Evolutionary conservation across 1,140 invertebrate species (phyloP).

Genomic region (Trypoxylus dichotomus): DNA sequence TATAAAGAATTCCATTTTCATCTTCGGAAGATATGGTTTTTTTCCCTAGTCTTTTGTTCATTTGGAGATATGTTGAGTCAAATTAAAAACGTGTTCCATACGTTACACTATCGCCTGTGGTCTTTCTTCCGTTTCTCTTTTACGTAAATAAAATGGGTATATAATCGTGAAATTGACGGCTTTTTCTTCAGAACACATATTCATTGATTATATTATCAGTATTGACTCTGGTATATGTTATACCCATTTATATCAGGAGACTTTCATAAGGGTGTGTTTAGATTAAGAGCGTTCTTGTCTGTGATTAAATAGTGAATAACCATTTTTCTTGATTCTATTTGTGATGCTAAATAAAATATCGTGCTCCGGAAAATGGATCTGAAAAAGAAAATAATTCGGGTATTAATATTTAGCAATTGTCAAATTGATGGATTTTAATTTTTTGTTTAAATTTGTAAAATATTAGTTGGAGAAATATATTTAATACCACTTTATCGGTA

Average conservation of each 20-base stretch:
- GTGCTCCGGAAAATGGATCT: conserved; percentile 11
- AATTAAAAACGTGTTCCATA: conserved; percentile 6
- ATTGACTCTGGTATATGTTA: neutral
- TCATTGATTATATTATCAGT: neutral
- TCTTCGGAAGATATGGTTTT: neutral
- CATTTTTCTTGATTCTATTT: neutral
- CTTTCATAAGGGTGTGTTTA: neutral
- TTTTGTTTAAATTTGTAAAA: too few relatives aligned
- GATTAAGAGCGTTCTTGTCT: neutral
- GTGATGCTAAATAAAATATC: neutral
- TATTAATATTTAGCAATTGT: too few relatives aligned
- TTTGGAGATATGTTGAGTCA: neutral
- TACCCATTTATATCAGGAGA: neutral
- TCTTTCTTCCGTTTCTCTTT: neutral
- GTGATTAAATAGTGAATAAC: neutral
- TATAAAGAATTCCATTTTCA: neutral
- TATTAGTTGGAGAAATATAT: too few relatives aligned
- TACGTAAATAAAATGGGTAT: neutral
- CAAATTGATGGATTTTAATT: too few relatives aligned
- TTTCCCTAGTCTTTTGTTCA: neutral
- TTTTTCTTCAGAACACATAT: neutral
- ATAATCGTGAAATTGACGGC: conserved; percentile 6
- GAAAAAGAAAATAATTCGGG: neutral
- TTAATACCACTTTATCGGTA: too few relatives aligned
- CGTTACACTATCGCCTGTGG: neutral